These are phyloP conservation scores for Drosophila prostipennis DNA, from an alignment of 2,888 invertebrate species.

Conservation along the genomic window DNA sequence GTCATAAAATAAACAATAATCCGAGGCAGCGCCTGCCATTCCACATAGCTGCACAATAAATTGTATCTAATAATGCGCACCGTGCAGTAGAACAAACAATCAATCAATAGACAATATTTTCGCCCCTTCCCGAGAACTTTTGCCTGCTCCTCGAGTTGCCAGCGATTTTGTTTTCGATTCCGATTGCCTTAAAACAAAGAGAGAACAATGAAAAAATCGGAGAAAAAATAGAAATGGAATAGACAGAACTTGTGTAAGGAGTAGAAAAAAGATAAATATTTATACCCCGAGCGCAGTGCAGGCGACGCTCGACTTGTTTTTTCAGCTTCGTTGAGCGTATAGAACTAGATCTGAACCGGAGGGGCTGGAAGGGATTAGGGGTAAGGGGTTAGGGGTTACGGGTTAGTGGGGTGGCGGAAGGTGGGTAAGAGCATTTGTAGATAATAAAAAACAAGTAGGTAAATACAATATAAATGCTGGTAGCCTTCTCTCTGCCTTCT, in stretches of 20 bases:
- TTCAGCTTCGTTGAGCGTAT: constrained; percentile 79
- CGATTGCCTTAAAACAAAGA: constrained; percentile 78
- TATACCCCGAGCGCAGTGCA: constrained; percentile 78
- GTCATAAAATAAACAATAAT: constrained; percentile 81
- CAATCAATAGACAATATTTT: constrained; percentile 79
- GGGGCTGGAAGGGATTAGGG: constrained; percentile 4
- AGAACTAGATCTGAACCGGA: constrained; percentile 50
- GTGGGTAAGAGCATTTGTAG: constrained; percentile 70
- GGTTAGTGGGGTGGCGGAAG: constrained; percentile 2
- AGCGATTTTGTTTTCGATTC: constrained; percentile 63
- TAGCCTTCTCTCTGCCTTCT: constrained; percentile 43
- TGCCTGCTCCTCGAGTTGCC: constrained; percentile 38
- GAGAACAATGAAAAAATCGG: constrained; percentile 28
- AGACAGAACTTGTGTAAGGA: constrained; percentile 36
- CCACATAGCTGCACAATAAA: constrained; percentile 76
- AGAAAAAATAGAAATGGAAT: constrained; percentile 25
- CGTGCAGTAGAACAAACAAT: constrained; percentile 77
- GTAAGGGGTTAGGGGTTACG: not conserved
- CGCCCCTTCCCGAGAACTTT: constrained; percentile 41
- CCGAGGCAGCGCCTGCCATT: constrained; percentile 73
- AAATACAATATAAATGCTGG: constrained; percentile 79
- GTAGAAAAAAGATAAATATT: constrained; percentile 71
- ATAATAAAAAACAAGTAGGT: constrained; percentile 80
- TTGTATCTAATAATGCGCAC: constrained; percentile 79
- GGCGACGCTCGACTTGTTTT: constrained; percentile 79